phyloP scores from a whole-genome alignment of 2,113 vertebrate species.

The Nanorana parkeri region DNA sequence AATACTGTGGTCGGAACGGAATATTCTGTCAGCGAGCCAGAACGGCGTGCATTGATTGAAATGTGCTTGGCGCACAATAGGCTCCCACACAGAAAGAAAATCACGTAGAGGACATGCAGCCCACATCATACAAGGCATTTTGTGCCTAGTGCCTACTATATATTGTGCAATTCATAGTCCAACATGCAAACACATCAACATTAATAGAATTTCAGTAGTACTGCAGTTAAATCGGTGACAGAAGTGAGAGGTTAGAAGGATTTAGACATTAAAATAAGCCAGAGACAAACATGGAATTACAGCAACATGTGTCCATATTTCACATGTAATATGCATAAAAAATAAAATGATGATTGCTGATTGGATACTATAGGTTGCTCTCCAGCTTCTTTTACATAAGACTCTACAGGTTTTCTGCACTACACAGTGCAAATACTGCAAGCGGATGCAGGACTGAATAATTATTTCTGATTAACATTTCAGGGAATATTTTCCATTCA shows the following conservation, averaged over 20 bases:
- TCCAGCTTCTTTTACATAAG: no score
- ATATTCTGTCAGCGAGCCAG: slow-evolving; percentile 69
- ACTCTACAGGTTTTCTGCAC: no score
- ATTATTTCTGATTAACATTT: slow-evolving; percentile 4
- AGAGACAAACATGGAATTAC: not conserved
- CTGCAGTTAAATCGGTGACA: slow-evolving; percentile 16
- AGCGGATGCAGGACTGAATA: no score
- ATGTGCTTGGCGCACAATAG: slow-evolving; percentile 75
- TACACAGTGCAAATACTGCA: no score
- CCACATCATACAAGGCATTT: slow-evolving; percentile 69
- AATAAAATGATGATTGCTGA: no score
- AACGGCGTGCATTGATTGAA: slow-evolving; percentile 71
- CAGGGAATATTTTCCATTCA: slow-evolving; percentile 16
- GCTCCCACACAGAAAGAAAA: slow-evolving; percentile 74
- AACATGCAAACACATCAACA: slow-evolving; percentile 48
- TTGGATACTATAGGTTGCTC: no score
- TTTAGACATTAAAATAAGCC: not conserved
- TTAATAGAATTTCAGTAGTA: slow-evolving; percentile 25
- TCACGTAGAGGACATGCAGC: slow-evolving; percentile 69
- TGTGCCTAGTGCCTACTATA: slow-evolving; percentile 27
- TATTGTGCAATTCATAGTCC: slow-evolving; percentile 12
- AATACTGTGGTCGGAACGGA: slow-evolving; percentile 64
- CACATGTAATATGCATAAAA: slow-evolving; percentile 37
- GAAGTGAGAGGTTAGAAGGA: slow-evolving; percentile 8
- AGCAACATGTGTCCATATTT: slow-evolving; percentile 33